These are phyloP conservation scores for Lathronympha strigana DNA, from an alignment of 2,888 invertebrate species.

Conservation along the genomic window DNA sequence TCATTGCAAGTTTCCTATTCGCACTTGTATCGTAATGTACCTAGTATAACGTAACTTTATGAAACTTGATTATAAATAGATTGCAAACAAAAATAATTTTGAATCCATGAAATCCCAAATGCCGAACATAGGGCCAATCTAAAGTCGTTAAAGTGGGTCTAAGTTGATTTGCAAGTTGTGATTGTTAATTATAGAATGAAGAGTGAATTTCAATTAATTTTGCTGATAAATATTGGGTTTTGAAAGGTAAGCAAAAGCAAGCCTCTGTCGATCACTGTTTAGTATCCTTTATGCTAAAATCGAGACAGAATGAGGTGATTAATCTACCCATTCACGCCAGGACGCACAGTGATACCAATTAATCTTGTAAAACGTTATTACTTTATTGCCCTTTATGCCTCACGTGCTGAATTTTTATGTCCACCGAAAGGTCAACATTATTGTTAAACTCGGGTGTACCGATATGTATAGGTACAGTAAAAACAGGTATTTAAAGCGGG, in stretches of 20 bases:
- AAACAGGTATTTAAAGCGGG: not conserved
- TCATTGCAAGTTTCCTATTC: no score
- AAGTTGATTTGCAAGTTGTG: constrained; percentile 17
- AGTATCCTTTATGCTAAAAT: not conserved
- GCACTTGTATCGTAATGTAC: no score
- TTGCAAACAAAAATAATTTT: not conserved
- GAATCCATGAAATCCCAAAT: not conserved
- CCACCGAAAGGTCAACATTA: constrained; percentile 3
- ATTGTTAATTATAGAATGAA: constrained; percentile 12
- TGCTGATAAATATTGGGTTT: not conserved
- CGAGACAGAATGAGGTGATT: constrained; percentile 19
- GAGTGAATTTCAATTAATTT: not conserved
- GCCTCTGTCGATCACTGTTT: not conserved
- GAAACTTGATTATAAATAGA: not conserved
- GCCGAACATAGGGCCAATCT: not conserved
- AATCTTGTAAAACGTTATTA: constrained; percentile 28
- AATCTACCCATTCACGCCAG: constrained; percentile 8
- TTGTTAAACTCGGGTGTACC: not conserved
- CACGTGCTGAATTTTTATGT: constrained; percentile 21
- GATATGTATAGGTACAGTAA: not conserved
- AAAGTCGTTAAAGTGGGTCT: not conserved
- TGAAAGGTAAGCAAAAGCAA: not conserved
- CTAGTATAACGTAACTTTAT: no score
- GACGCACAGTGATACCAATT: constrained; percentile 27
- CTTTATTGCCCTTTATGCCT: constrained; percentile 7